phyloP scores from a whole-genome alignment of 2,888 invertebrate genomes.

The Mesoligia furuncula region DNA sequence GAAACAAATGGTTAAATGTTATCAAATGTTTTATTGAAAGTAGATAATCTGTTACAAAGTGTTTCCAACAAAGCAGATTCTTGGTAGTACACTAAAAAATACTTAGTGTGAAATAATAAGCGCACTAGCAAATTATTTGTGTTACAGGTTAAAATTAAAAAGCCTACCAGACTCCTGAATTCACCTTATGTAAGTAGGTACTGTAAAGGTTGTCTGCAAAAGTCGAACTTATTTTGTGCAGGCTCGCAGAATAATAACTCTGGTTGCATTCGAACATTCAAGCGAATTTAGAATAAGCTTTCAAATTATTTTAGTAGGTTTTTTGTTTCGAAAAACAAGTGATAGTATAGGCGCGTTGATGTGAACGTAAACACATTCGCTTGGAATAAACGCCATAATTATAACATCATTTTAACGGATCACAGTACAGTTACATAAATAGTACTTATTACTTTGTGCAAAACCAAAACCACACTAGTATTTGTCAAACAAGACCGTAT shows the following conservation, averaged over 20 bases:
- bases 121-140: neutral
- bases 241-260: neutral
- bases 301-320: neutral
- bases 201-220: neutral
- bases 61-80: neutral
- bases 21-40: neutral
- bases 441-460: neutral
- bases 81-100: neutral
- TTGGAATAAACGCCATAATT: neutral
- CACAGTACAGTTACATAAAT: neutral
- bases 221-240: neutral
- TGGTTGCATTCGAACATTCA: neutral
- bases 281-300: neutral
- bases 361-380: neutral
- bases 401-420: neutral
- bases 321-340: neutral
- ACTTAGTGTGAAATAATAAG: neutral
- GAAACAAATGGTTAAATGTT: neutral
- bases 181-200: neutral
- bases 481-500: constrained; percentile 25
- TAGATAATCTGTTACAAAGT: neutral
- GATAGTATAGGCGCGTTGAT: neutral
- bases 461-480: constrained; percentile 35
- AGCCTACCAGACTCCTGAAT: neutral
- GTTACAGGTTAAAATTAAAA: neutral